phyloP scores from a whole-genome alignment of 1,140 invertebrate species.

The Agrilus planipennis region DNA sequence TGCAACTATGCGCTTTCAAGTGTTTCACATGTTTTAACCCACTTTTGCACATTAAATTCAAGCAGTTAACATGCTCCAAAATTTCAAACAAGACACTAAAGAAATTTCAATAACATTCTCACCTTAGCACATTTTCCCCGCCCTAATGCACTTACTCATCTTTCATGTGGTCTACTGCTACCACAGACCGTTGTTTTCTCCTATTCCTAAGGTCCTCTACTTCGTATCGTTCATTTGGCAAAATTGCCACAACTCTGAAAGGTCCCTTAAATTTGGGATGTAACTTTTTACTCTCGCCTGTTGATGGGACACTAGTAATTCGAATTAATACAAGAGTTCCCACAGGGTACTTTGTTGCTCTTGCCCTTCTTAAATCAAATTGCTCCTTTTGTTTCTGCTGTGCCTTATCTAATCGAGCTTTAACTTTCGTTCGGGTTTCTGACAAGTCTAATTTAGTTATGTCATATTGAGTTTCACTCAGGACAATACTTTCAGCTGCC shows the following conservation, averaged over 20 bases:
- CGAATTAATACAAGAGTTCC: constrained; percentile 2
- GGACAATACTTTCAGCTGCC: not conserved
- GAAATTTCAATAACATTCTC: too few species aligned
- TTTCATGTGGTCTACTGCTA: not conserved
- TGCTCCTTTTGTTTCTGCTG: not conserved
- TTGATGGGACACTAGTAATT: constrained; percentile 3
- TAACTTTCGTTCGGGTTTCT: not conserved
- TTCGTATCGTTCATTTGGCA: constrained; percentile 2
- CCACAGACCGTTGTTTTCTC: not conserved
- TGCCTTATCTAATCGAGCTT: not conserved
- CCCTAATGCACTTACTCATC: too few species aligned
- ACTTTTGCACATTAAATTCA: too few species aligned
- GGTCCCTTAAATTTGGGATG: constrained; percentile 1
- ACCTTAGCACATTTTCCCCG: too few species aligned
- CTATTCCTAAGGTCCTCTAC: not conserved
- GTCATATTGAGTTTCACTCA: not conserved
- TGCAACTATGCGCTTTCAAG: too few species aligned
- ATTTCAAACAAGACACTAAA: too few species aligned
- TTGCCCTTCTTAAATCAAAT: not conserved
- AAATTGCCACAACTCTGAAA: not conserved
- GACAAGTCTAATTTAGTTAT: not conserved
- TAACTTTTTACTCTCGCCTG: constrained; percentile 5
- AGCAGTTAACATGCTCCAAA: too few species aligned
- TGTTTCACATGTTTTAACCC: too few species aligned
- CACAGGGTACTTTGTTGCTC: not conserved